These are phyloP conservation scores for Abscondita cerata DNA, from an alignment of 2,888 invertebrate genomes.

Conservation along the genomic window DNA sequence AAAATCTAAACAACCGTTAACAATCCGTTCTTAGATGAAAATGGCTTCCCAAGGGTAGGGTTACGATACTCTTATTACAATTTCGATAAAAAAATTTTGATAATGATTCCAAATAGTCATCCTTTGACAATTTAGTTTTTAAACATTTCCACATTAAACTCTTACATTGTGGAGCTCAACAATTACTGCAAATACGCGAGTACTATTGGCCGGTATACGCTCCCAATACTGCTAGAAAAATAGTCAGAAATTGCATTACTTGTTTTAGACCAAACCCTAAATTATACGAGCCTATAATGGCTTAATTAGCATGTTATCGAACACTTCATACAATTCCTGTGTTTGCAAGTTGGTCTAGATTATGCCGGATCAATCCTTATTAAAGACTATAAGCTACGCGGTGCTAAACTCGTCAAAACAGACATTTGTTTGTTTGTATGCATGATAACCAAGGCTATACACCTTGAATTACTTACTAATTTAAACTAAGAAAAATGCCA, in stretches of 20 bases:
- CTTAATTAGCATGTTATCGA: neutral
- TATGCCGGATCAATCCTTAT: neutral
- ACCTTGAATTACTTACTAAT: too few relatives aligned
- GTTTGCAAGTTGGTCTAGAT: neutral
- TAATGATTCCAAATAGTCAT: neutral
- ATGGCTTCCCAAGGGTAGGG: neutral
- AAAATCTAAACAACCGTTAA: too few relatives aligned
- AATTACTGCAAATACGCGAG: neutral
- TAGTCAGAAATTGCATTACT: neutral
- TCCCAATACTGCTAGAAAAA: neutral
- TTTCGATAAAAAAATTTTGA: neutral
- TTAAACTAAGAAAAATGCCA: too few relatives aligned
- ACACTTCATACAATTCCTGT: neutral
- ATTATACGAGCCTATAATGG: neutral
- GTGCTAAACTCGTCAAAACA: neutral
- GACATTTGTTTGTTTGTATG: neutral
- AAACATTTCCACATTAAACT: neutral
- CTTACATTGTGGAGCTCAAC: neutral
- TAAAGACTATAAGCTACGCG: neutral
- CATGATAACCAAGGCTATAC: neutral
- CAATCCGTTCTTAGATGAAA: neutral
- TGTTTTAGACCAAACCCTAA: too few relatives aligned
- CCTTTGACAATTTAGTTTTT: neutral
- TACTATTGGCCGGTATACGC: neutral
- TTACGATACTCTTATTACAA: neutral